Percentiles rank a stretch among this genome's conserved stretches.
Conservation (phyloP, 2,113 vertebrate species). For the Sialia sialis region DNA sequence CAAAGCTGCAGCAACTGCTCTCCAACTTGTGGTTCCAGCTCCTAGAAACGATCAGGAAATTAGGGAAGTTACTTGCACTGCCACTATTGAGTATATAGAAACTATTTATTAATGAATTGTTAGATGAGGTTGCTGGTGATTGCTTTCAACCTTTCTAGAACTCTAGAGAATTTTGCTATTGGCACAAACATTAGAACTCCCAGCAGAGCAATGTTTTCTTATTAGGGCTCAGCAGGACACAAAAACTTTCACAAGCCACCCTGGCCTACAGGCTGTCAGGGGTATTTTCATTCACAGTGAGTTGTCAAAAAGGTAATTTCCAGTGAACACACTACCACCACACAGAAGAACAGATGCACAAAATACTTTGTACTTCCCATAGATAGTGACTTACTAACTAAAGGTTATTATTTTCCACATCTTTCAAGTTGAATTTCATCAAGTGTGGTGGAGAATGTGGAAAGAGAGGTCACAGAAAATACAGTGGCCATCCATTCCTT, state of each 20-base stretch:
- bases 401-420: not conserved
- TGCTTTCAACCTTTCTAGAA: not conserved
- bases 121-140: not conserved
- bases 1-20: slow-evolving; percentile 85
- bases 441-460: not conserved
- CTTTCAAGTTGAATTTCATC: not conserved
- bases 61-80: not conserved
- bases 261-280: not conserved
- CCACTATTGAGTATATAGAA: not conserved
- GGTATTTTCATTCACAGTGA: not conserved
- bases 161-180: not conserved
- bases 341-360: not conserved
- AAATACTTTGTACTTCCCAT: not conserved
- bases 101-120: not conserved
- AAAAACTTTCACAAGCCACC: not conserved
- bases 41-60: slow-evolving; percentile 68
- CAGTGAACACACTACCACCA: not conserved
- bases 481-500: not conserved
- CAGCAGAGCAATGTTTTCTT: not conserved
- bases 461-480: not conserved
- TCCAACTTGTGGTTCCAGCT: slow-evolving; percentile 87
- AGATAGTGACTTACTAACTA: not conserved
- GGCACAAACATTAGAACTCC: not conserved
- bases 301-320: not conserved
- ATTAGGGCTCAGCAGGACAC: not conserved